Percentiles rank a stretch among this genome's conserved stretches.
phyloP scores from a whole-genome alignment of 1,140 invertebrate genomes.

The Drosophila sp. region DNA sequence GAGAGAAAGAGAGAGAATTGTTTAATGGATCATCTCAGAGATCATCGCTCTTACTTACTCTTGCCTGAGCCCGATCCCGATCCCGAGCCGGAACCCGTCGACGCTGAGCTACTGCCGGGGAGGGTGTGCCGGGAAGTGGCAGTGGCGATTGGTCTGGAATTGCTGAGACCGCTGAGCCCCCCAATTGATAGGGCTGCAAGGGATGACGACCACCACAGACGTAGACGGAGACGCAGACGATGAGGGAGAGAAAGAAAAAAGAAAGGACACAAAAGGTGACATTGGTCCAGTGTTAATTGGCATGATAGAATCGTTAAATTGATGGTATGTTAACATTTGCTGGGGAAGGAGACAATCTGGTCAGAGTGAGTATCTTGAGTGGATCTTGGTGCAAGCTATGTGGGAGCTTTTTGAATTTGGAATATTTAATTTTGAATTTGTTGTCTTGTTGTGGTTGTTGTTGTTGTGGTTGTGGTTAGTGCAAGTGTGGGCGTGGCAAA shows the following conservation, averaged over 20 bases:
- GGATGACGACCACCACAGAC: too few relatives aligned
- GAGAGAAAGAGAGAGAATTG: too few relatives aligned
- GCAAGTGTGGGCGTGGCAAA: slow-evolving; percentile 27
- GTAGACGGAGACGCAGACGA: slow-evolving; percentile 1
- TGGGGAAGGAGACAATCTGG: slow-evolving; percentile 15
- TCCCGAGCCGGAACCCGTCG: slow-evolving; percentile 82
- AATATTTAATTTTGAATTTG: too few relatives aligned
- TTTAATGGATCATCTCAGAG: background rate
- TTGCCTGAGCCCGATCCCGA: slow-evolving; percentile 78
- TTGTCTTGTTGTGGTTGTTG: slow-evolving; percentile 11
- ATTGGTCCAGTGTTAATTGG: slow-evolving; percentile 25
- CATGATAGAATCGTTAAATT: slow-evolving; percentile 4
- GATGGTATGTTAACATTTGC: background rate
- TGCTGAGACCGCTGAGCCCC: slow-evolving; percentile 84
- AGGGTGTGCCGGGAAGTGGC: slow-evolving; percentile 85
- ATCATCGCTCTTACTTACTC: slow-evolving; percentile 55
- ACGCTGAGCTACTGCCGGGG: slow-evolving; percentile 85
- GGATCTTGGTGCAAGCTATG: slow-evolving; percentile 27
- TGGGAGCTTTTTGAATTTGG: slow-evolving; percentile 38
- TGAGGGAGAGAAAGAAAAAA: slow-evolving; percentile 17
- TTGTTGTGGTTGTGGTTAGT: background rate
- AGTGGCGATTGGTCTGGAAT: slow-evolving; percentile 85
- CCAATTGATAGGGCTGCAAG: slow-evolving; percentile 84
- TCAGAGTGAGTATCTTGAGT: slow-evolving; percentile 14
- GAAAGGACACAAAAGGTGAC: slow-evolving; percentile 19